These are phyloP conservation scores for Odontothrips loti DNA, from an alignment of 2,888 invertebrate genomes.

Conservation along the genomic window DNA sequence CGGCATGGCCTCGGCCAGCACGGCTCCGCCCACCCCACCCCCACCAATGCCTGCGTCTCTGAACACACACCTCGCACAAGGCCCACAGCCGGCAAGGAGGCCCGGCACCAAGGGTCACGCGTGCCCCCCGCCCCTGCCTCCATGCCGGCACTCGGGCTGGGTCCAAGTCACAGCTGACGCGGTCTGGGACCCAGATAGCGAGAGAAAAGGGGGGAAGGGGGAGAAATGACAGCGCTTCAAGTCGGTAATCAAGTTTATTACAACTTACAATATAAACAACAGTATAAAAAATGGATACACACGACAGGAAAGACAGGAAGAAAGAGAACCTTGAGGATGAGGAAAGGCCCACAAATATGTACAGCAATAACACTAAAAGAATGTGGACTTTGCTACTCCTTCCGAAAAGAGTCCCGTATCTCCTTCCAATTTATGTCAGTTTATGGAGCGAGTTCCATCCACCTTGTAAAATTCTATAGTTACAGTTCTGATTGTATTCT, in stretches of 20 bases:
- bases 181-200: background rate
- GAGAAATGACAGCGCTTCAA: background rate
- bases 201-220: background rate
- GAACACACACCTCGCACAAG: too few relatives aligned
- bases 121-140: background rate
- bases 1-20: background rate
- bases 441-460: background rate
- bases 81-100: background rate
- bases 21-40: background rate
- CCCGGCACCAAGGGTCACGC: too few relatives aligned
- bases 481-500: too few relatives aligned
- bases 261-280: background rate
- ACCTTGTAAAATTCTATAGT: background rate
- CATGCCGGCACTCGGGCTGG: background rate
- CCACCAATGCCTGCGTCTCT: background rate
- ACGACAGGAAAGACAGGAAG: constrained; percentile 10
- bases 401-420: background rate
- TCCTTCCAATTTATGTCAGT: background rate
- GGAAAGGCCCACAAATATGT: background rate
- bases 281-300: constrained; percentile 9
- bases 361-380: background rate
- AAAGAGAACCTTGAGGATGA: background rate
- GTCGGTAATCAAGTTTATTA: too few relatives aligned
- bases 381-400: background rate
- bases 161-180: background rate